A percentile compares a stretch with the other conserved stretches of the same genome.
phyloP scores from a whole-genome alignment of 1,140 invertebrate genomes.

The Apis dorsata region DNA sequence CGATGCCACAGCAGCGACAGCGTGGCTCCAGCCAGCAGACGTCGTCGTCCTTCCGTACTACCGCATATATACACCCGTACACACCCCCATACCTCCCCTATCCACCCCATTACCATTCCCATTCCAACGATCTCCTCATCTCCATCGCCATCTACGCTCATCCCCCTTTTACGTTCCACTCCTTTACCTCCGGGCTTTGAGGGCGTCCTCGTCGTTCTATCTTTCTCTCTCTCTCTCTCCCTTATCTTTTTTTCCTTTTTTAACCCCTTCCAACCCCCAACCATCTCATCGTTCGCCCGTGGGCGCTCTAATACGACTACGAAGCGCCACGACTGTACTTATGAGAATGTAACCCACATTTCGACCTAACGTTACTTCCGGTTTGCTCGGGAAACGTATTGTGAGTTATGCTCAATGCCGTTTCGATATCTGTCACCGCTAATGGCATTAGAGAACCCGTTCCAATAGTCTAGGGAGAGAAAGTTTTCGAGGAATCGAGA shows the following conservation, averaged over 20 bases:
- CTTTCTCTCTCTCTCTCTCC: background rate
- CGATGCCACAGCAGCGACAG: slow-evolving; percentile 74
- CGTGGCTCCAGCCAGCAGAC: slow-evolving; percentile 75
- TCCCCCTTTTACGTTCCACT: slow-evolving; percentile 39
- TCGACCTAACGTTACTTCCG: slow-evolving; percentile 59
- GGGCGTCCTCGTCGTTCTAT: slow-evolving; percentile 23
- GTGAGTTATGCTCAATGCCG: slow-evolving; percentile 20
- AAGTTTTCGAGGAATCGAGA: background rate
- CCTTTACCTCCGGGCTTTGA: slow-evolving; percentile 36
- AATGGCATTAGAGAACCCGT: slow-evolving; percentile 22
- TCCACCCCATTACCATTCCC: slow-evolving; percentile 59
- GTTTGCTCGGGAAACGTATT: slow-evolving; percentile 50
- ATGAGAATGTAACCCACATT: slow-evolving; percentile 66
- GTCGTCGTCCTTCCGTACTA: slow-evolving; percentile 63
- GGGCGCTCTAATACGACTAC: slow-evolving; percentile 60
- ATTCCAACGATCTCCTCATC: slow-evolving; percentile 60
- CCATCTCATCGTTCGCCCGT: slow-evolving; percentile 42
- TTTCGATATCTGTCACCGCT: slow-evolving; percentile 37
- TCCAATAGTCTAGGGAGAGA: background rate
- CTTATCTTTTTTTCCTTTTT: background rate
- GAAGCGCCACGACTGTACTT: slow-evolving; percentile 55
- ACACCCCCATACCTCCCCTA: slow-evolving; percentile 32
- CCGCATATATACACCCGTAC: slow-evolving; percentile 39
- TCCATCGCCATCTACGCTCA: slow-evolving; percentile 44
- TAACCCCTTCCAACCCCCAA: background rate